Base-by-base conservation (phyloP, 2,888 invertebrate genomes). In the Ypsolopha scabrella region DNA sequence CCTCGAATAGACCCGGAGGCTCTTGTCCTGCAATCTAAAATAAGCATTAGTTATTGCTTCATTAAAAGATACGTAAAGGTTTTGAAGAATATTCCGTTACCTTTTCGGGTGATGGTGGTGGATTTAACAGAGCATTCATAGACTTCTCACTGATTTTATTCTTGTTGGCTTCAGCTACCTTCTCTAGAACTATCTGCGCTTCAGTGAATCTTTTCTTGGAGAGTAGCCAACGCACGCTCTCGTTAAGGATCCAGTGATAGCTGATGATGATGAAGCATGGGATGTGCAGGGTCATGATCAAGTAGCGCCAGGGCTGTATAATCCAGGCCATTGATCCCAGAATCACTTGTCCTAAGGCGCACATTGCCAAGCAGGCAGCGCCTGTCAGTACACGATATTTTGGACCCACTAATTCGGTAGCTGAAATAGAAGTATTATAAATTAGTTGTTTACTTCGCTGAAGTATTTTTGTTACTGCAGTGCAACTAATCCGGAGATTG, bases 201-300 rank as follows among this genome's bases (percentile, higher is more conserved):
- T 90, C 88, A 0, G 88, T 82, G 53, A 85, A 88, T 60, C 88
- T 88, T 35, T 89, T 87, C 58, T 92, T 91, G 1, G 91, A 90
- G 7, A 94, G 72, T 14, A 94, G 82, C 94, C 95, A 95, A 56
- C 94, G 87, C 10, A 93, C 87, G 41, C 93, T 93, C 75, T 93
- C 93, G 0, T 71, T 60, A 7, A 82, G 57, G 9, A 92, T 59
- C 90, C 92, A 92, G 59, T 90, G 89, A 66, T 93, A 92, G 6
- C 82, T 65, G 45, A 94, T 64, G 51, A 93, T 83, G 0, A 93
- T 67, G 51, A 93, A 75, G 36, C 91, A 89, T 0, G 94, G 94
- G 0, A 88, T 80, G 63, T 93, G 93, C 24, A 93, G 73, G 0
- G 90, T 78, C 57, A 91, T 81, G 50, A 93, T 87, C 57, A 92